Base-by-base conservation (phyloP, 2,888 invertebrate genomes). In the Apomyelois bistriatella region DNA sequence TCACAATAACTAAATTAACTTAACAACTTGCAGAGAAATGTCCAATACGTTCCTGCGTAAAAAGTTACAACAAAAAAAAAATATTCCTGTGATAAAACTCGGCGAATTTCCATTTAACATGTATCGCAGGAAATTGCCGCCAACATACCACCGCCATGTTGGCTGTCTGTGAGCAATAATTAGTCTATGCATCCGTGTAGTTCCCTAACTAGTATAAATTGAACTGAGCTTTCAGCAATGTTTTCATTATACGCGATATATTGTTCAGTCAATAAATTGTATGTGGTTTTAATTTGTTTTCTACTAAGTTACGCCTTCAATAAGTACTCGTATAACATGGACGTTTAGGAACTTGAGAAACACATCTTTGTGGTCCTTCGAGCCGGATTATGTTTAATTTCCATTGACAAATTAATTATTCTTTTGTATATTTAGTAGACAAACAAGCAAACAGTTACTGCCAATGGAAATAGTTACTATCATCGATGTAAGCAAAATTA, bases 71-170 rank as follows among this genome's bases (percentile, higher is more conserved):
- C n/a, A n/a, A 22, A 22, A 22, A 5, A 22, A 2, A 43, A 30
- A 22, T 42, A 12, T 46, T 46, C 46, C 49, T 50, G 38, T 49
- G 37, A 50, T 30, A 50, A 40, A 40, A 60, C 59, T 12, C 57
- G 66, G 64, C 60, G 59, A 72, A 81, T 74, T 76, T 77, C 71
- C 73, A 76, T 79, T 76, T 75, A 72, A 66, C 74, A 70, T 76
- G 74, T 74, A 80, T 76, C 73, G 72, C 79, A 74, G 80, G 79
- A 81, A 79, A 81, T 80, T 79, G 79, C 73, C 72, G 73, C 71
- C 68, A 59, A 68, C 59, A 56, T 49, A 53, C 46, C 62, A 56
- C 57, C 64, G 65, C 66, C 68, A 70, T 66, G 30, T 56, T 48
- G 50, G 37, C 49, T 48, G 42, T 37, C 60, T 67, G 66, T 68